Percentiles rank a stretch among this genome's conserved stretches.
phyloP scores from a whole-genome alignment of 2,113 vertebrate species.

The Bothrops jararaca region DNA sequence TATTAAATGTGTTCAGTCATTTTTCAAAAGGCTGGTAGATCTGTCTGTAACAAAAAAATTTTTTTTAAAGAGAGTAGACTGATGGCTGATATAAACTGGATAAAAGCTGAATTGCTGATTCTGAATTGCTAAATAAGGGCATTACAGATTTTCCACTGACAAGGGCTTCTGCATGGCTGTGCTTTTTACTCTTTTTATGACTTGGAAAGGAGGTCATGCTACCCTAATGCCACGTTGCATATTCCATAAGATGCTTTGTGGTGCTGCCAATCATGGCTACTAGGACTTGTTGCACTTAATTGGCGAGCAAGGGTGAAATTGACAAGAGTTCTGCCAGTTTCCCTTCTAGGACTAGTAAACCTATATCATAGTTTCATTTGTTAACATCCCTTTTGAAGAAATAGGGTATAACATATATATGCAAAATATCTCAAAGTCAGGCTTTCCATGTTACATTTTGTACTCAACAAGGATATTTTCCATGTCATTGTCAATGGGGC shows the following conservation, averaged over 20 bases:
- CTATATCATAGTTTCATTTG: not conserved
- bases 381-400: not conserved
- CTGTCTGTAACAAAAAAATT: not conserved
- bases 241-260: not conserved
- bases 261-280: not conserved
- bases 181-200: not conserved
- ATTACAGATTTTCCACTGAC: not conserved
- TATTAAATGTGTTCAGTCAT: not conserved
- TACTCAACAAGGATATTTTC: not conserved
- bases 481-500: not conserved
- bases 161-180: not conserved
- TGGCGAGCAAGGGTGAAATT: not conserved
- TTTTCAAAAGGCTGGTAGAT: not conserved
- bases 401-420: not conserved
- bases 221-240: not conserved
- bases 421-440: not conserved
- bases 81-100: not conserved
- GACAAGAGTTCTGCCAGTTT: not conserved
- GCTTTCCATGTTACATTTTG: not conserved
- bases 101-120: not conserved
- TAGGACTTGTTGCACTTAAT: not conserved
- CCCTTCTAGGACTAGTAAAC: not conserved
- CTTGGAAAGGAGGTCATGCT: not conserved
- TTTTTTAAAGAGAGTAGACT: not conserved
- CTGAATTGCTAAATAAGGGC: not conserved